Conservation (phyloP, 2,113 vertebrate species). For the Peromyscus maniculatus region DNA sequence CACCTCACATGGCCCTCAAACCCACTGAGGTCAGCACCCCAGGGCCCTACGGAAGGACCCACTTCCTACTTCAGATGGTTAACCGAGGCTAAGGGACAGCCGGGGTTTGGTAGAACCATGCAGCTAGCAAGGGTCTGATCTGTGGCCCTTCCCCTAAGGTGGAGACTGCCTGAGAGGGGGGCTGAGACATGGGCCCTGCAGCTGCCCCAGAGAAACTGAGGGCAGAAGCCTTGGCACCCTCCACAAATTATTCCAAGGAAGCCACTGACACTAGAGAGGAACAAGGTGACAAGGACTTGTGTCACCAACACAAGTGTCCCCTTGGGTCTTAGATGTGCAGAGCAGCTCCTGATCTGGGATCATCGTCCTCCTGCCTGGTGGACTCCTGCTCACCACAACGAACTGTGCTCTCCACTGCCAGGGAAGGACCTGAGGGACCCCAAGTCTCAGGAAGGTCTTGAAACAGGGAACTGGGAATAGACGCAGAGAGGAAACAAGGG, state of each 20-base stretch:
- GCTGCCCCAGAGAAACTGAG: background rate
- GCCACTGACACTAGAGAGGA: background rate
- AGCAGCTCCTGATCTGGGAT: background rate
- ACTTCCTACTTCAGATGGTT: background rate
- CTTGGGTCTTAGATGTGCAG: background rate
- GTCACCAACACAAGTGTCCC: background rate
- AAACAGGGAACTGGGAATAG: background rate
- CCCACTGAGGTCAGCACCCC: background rate
- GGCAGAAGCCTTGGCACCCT: background rate
- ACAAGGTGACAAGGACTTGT: background rate
- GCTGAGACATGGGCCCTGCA: background rate
- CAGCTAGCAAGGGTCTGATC: background rate
- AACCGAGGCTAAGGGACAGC: background rate
- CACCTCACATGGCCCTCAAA: background rate
- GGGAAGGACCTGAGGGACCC: background rate
- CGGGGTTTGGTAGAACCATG: background rate
- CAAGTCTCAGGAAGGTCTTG: background rate
- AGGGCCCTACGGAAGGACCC: background rate
- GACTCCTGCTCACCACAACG: background rate
- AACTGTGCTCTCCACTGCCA: background rate
- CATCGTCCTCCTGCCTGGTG: too few species aligned
- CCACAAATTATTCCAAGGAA: background rate
- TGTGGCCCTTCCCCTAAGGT: background rate
- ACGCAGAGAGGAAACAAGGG: background rate
- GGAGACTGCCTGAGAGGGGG: background rate